Base-by-base conservation (phyloP, 2,797 vertebrate genomes). In the Phoxinus dragarum region DNA sequence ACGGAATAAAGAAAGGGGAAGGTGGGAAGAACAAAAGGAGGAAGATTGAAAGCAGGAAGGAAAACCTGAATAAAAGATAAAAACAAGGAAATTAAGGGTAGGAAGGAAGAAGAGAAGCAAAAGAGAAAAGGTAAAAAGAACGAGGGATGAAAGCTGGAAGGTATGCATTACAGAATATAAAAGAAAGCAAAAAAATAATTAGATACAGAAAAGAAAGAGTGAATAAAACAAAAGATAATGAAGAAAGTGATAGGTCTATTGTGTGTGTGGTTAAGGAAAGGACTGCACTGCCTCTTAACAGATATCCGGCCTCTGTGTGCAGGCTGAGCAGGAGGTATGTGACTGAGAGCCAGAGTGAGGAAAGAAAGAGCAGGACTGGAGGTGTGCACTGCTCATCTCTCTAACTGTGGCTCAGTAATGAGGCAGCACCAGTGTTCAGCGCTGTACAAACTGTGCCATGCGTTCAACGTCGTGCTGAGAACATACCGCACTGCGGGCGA, bases 341-440 rank as follows among this genome's bases (percentile, higher is more conserved):
- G 77, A 80, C 75, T 34, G 73, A 56, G 36, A 56, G 36, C 34
- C 21, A 77, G 38, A 84, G 11, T 7, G 38, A 27, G 38, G 21
- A 16, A 79, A 19, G 71, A 44, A 34, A 34, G 27, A 44, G 54
- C 4, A 66, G 47, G 64, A 56, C 23, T 84, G 73, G 44, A 74
- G 69, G 44, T 72, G 78, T 74, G 23, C 1, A 6, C 16, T 38
- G 31, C 66, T 82, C 6, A 34, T 49, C 42, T 86, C 42, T 86
- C 52, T 86, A 79, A 73, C 68, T 56, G 67, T 73, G 59, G 56
- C 56, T 77, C 68, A 34, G 54, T 83, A 87, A 84, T 79, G 75
- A 80, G 75, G 31, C 81, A 67, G 69, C 54, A 75, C 76, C 27
- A 47, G 73, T 19, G 72, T 5, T 44, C 40, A 27, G 19, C 2